Evolutionary conservation across 2,797 vertebrate genomes (phyloP), one percentile per base, ranked within the genome.

Genomic region (Lindbergichthys nudifrons): DNA sequence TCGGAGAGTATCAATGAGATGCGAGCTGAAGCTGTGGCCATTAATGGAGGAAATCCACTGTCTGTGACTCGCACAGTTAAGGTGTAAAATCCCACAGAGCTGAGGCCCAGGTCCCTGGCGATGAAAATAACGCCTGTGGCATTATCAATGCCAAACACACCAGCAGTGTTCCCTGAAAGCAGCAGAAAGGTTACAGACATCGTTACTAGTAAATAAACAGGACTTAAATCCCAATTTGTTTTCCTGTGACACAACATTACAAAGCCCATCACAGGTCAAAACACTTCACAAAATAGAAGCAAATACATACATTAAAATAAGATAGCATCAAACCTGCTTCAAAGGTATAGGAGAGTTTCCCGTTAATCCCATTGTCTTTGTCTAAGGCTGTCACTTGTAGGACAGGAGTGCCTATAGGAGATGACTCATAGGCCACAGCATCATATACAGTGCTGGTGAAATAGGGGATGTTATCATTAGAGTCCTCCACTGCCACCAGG

Each of bases 381-480:
- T 99, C 98, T 54, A 99, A 86, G 0, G 97, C 98, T 1, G 95
- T 96, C 67, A 99, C 96, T 83, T 97, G 96, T 21, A 98, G 75
- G 0, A 98, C 96, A 15, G 95, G 93, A 0, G 95, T 96, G 65
- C 96, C 97, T 0, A 93, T 2, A 14, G 95, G 92, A 30, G 96
- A 96, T 0, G 96, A 97, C 61, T 99, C 98, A 21, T 95, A 96
- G 0, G 97, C 96, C 9, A 94, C 88, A 0, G 96, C 96, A 26
- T 97, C 94, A 0, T 98, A 98, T 26, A 96, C 89, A 3, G 96
- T 93, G 73, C 93, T 96, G 64, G 96, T 98, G 92, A 99, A 99
- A 94, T 96, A 97, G 0, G 98, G 98, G 1, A 96, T 93, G 0
- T 99, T 98, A 82, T 99, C 98, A 13, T 99, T 99, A 0, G 95